Evolutionary conservation across 2,797 vertebrate genomes (phyloP), one percentile per base, ranked within the genome.

Genomic region (Tachyglossus aculeatus): DNA sequence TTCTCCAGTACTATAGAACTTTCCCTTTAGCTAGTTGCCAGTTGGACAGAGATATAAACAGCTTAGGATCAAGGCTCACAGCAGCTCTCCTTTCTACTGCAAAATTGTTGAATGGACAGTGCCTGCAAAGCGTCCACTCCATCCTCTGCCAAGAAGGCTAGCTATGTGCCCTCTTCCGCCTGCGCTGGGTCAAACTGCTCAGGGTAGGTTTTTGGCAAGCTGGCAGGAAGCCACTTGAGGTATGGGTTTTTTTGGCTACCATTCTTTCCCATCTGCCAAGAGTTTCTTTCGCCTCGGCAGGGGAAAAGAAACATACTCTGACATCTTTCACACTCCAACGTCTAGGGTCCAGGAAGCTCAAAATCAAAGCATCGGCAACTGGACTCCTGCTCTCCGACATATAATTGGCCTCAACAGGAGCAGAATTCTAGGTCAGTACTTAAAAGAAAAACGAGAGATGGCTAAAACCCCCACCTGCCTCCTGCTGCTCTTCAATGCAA

Each of bases 1-100:
- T 71, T 78, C 24, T 61, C 12, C 62, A 72, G 48, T 64, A 22
- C 64, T 66, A 68, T 76, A 66, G 32, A 67, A 77, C 22, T 71
- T 66, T 43, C 43, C 21, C 37, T 40, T 68, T 74, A 62, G 47
- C 29, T 40, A 15, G 36, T 55, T 71, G 36, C 34, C 55, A 71
- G 25, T 52, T 78, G 37, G 32, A 73, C 55, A 6, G 53, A 55
- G 39, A 56, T 44, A 56, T 68, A 38, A 60, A 34, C 16, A 37
- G 51, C 73, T 76, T 66, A 61, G 36, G 40, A 66, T 68, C 52
- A 68, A 48, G 33, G 24, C 9, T 74, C 32, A 66, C 70, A 63
- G 65, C 36, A 65, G 52, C 19, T 76, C 29, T 71, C 43, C 73
- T 68, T 74, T 18, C 24, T 39, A 56, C 9, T 74, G 4, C 74